Base-by-base conservation (phyloP, 2,113 vertebrate genomes). In the Eublepharis macularius region DNA sequence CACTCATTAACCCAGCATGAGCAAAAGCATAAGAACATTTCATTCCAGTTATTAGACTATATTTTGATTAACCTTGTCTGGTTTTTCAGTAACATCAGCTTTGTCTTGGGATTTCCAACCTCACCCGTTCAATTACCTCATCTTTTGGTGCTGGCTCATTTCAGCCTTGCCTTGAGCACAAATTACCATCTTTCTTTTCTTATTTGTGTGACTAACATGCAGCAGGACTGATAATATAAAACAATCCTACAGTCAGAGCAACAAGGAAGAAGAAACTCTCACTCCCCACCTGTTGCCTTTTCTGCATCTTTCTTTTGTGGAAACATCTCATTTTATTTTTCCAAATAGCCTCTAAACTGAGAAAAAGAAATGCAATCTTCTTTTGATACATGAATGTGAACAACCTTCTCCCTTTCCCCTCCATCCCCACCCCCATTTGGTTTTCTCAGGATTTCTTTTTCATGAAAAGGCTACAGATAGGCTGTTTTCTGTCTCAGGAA, bases 311-410 rank as follows among this genome's bases (percentile, higher is more conserved):
- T 73, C 66, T 93, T 81, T 83, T 60, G 70, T 74, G 72, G 70
- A 54, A 92, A 70, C 47, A 29, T 92, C 57, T 81, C 41, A 75
- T 80, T 91, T 92, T 78, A 85, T 68, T 87, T 78, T 81, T 78
- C 54, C 72, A 86, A 81, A 70, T 41, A 54, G 69, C n/a, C 82
- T 79, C 49, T 86, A 89, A n/a, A 90, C 24, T 92, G 86, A 90
- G 92, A 90, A 92, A 94, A 93, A 70, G 85, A 92, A 93, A 90
- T 77, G 84, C 60, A 54, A 19, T 24, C 8, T 47, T 80, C 41
- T 43, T 80, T 72, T 92, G 89, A 81, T 92, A 82, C 80, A 81
- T 90, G 89, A 89, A 79, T 87, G 82, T 89, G 88, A 94, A 79
- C 87, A 85, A 83, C 45, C 80, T 84, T 60, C 81, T 45, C 6